A percentile compares a stretch with the other conserved stretches of the same genome.
Evolutionary conservation across 2,113 vertebrate genomes (phyloP).

Genomic region (Phalacrocorax brasilianus): DNA sequence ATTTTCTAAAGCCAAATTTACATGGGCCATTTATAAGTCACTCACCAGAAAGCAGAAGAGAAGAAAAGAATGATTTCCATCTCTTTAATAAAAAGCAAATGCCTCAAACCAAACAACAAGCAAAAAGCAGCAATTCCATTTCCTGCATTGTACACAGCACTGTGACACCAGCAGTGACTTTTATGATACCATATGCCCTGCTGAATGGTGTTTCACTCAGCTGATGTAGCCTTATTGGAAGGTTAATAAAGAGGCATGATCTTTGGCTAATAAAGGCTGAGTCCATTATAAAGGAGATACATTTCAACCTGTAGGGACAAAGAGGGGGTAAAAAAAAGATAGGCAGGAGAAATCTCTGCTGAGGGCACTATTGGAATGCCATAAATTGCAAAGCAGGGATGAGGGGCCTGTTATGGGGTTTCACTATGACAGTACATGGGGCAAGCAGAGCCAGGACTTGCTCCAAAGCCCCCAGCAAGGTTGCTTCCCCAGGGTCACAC

Average conservation of each 20-base stretch:
- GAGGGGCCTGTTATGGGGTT: neutral
- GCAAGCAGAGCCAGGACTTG: neutral
- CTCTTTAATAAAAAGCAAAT: neutral
- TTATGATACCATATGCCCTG: neutral
- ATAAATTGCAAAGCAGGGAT: neutral
- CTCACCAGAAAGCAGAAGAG: constrained; percentile 15
- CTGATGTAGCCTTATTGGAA: neutral
- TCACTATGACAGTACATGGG: neutral
- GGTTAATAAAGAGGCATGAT: constrained; percentile 25
- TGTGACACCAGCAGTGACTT: constrained; percentile 7
- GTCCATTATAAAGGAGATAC: neutral
- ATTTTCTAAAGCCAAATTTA: constrained; percentile 24
- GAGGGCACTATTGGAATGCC: neutral
- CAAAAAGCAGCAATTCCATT: neutral
- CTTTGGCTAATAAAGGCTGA: neutral
- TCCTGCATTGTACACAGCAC: neutral
- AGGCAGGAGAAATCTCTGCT: neutral
- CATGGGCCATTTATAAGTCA: neutral
- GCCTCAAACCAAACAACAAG: neutral
- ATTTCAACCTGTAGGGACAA: neutral
- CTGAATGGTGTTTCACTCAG: neutral
- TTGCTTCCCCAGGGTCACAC: neutral
- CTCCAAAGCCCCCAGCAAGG: neutral
- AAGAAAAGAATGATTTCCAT: neutral
- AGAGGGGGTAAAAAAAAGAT: accelerated